These are phyloP conservation scores for Nibea coibor DNA, from an alignment of 2,113 vertebrate genomes.

Conservation along the genomic window DNA sequence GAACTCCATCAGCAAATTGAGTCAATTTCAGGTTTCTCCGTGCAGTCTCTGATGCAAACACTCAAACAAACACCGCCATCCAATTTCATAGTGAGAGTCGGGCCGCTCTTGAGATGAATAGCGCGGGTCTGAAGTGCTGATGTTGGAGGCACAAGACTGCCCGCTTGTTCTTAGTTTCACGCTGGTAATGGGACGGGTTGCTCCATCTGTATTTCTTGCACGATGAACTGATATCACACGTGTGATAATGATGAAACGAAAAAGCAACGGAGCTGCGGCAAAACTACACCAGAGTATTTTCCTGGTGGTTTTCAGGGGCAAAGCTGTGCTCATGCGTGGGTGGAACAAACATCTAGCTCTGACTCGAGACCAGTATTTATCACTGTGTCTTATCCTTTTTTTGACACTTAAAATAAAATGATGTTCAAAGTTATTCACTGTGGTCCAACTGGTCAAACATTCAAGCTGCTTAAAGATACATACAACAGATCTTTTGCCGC, in stretches of 20 bases:
- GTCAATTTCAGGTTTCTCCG: constrained; percentile 70
- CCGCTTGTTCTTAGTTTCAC: constrained; percentile 40
- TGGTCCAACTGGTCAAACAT: not conserved
- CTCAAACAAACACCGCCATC: constrained; percentile 54
- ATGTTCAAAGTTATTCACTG: not conserved
- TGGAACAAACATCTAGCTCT: not conserved
- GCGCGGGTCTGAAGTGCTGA: constrained; percentile 60
- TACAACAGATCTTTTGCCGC: not conserved
- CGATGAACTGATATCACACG: constrained; percentile 16
- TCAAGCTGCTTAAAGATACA: not conserved
- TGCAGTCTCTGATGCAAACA: constrained; percentile 65
- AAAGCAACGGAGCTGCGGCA: not conserved
- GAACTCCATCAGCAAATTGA: constrained; percentile 74
- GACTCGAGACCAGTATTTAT: not conserved
- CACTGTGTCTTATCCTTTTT: not conserved
- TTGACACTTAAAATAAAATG: not conserved
- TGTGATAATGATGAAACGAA: not conserved
- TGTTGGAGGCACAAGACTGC: constrained; percentile 45
- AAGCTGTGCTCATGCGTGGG: not conserved
- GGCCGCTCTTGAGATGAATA: constrained; percentile 67
- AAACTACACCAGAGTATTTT: not conserved
- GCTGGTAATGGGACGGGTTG: constrained; percentile 36
- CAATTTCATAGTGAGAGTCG: constrained; percentile 66
- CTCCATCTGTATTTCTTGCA: constrained; percentile 20
- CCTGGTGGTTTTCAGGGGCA: not conserved